Percentiles rank a stretch among this genome's conserved stretches.
Evolutionary conservation across 2,797 vertebrate genomes (phyloP).

Genomic region (Leptoclinus maculatus): DNA sequence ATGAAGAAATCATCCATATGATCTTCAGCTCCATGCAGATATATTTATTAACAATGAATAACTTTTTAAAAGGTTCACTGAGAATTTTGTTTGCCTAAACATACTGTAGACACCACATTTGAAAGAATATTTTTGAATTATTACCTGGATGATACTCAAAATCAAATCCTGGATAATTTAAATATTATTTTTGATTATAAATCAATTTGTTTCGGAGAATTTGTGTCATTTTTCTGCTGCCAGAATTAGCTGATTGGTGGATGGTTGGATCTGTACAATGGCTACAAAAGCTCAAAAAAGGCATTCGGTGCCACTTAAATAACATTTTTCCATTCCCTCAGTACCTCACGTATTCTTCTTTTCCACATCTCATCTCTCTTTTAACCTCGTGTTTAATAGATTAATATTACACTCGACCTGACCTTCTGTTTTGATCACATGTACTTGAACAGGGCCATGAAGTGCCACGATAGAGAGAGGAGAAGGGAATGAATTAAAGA

Average conservation of each 20-base stretch:
- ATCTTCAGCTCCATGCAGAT: neutral
- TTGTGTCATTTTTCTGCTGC: neutral
- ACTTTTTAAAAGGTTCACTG: neutral
- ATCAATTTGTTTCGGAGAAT: neutral
- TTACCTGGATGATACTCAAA: neutral
- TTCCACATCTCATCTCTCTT: neutral
- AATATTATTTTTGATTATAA: neutral
- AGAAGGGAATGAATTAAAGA: slow-evolving; percentile 13
- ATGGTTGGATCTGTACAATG: neutral
- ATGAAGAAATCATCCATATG: neutral
- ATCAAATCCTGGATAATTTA: neutral
- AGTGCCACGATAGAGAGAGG: neutral
- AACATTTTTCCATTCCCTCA: neutral
- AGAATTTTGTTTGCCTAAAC: neutral
- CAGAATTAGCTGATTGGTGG: neutral
- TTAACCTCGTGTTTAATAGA: slow-evolving; percentile 12
- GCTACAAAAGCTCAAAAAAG: slow-evolving; percentile 3
- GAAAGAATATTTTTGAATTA: neutral
- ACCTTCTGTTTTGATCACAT: slow-evolving; percentile 37
- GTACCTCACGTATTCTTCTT: neutral
- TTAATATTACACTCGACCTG: slow-evolving; percentile 21
- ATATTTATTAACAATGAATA: slow-evolving; percentile 1
- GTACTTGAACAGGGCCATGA: slow-evolving; percentile 15
- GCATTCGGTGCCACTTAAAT: neutral
- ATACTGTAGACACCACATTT: neutral